Percentiles rank a stretch among this genome's conserved stretches.
Evolutionary conservation across 1,140 invertebrate genomes (phyloP).

Genomic region (Pinna nobilis): DNA sequence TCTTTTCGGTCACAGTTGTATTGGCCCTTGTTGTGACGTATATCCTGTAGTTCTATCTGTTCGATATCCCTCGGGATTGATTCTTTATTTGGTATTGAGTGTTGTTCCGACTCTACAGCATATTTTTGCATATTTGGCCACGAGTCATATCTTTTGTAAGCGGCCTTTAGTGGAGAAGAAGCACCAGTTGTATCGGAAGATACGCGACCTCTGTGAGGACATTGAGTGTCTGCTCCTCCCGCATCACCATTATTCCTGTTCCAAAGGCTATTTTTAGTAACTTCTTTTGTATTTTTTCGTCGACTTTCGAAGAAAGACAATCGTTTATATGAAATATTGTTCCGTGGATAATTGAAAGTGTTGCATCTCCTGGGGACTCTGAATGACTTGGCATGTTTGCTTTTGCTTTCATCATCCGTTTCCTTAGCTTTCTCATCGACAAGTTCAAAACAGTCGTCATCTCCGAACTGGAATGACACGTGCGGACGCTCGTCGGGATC

Average conservation of each 20-base stretch:
- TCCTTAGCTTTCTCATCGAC: too few relatives aligned
- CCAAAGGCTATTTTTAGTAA: not conserved
- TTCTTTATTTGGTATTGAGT: too few relatives aligned
- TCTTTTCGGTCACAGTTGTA: not conserved
- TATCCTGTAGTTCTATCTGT: not conserved
- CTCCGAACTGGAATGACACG: not conserved
- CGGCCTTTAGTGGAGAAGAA: too few relatives aligned
- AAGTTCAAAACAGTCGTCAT: too few relatives aligned
- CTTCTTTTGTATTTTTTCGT: not conserved
- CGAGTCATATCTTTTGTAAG: too few relatives aligned
- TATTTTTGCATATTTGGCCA: too few relatives aligned
- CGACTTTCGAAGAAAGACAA: not conserved
- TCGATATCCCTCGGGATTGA: not conserved
- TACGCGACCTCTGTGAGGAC: too few relatives aligned
- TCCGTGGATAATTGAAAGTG: not conserved
- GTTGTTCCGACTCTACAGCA: too few relatives aligned
- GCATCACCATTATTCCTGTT: too few relatives aligned
- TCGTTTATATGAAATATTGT: not conserved
- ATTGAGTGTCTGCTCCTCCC: too few relatives aligned
- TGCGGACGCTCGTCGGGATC: not conserved
- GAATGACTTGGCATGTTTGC: not conserved
- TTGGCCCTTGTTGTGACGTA: constrained; percentile 5
- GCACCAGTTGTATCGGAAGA: too few relatives aligned
- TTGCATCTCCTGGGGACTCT: not conserved
- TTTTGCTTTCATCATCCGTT: not conserved